Conservation (phyloP, 2,797 vertebrate species). For the Premnoplex brunnescens region DNA sequence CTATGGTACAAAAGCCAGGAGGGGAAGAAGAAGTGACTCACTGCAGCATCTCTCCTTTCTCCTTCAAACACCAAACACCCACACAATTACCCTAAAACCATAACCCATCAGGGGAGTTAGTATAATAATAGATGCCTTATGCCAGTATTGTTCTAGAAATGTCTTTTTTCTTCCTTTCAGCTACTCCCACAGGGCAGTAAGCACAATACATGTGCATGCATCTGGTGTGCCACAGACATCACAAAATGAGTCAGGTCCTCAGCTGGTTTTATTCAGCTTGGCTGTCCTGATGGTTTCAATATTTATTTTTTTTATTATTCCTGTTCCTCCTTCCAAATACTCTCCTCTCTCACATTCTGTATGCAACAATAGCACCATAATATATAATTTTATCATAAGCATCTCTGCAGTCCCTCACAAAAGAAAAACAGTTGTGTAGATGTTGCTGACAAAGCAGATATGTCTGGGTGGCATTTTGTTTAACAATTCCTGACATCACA, state of each 20-base stretch:
- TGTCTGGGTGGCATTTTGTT: constrained; percentile 4
- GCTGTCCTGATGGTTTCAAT: not conserved
- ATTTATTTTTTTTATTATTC: not conserved
- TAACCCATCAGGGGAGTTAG: not conserved
- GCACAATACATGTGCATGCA: constrained; percentile 36
- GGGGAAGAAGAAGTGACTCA: not conserved
- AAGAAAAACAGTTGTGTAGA: constrained; percentile 8
- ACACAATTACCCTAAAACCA: constrained; percentile 32
- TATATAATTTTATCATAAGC: not conserved
- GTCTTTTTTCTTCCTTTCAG: constrained; percentile 35
- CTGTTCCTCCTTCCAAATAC: not conserved
- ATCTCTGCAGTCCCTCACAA: not conserved
- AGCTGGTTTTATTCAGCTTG: constrained; percentile 40
- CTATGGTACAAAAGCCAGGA: not conserved
- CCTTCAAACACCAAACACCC: not conserved
- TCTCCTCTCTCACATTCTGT: not conserved
- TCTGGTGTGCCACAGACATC: constrained; percentile 42
- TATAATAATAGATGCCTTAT: not conserved
- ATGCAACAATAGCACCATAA: constrained; percentile 34
- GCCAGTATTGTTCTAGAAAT: constrained; percentile 65
- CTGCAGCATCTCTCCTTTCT: constrained; percentile 6
- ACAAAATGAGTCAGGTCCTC: constrained; percentile 50
- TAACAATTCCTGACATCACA: not conserved
- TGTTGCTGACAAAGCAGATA: constrained; percentile 11
- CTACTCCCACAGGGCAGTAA: constrained; percentile 34